Evolutionary conservation across 2,888 invertebrate species (phyloP), one percentile per base, ranked within the genome.

Genomic region (Calameuta idolon): DNA sequence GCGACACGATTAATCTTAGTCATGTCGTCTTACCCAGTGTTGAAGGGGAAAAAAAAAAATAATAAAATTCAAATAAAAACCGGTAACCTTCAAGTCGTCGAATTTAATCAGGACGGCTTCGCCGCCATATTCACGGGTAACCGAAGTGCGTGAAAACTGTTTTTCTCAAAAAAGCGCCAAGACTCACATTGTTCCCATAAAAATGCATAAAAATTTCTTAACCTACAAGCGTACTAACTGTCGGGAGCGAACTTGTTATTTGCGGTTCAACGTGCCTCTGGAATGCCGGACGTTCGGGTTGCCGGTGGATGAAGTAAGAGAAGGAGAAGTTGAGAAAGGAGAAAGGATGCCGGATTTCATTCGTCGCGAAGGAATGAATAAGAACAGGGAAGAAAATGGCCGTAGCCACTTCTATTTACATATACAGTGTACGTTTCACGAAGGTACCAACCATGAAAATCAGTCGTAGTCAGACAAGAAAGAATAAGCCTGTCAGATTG

Each of bases 241-340:
- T 55, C 55, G 15, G 23, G 23, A 55, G 23, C 23, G 23, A 23
- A 23, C 55, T 23, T 55, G 55, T 55, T 55, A 34, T 71, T 71
- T 15, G 83, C 83, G 86, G 89, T 89, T 90, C 88, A 90, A 89
- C 85, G 90, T 87, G 88, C 89, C 86, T 84, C 81, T 79, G 89
- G 89, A 90, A 90, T 90, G 88, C 85, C 82, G 85, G 83, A 83
- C 79, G 82, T 81, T 83, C 73, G 80, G 78, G 12, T 79, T 78
- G 79, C 80, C 79, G 82, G 82, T 83, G 83, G 83, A 84, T 85
- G 85, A 86, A 83, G 86, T 87, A 87, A 88, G 83, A 80, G 81
- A 74, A 71, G 71, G 71, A 15, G 12, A 71, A 31, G 71, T 71
- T 23, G 71, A 71, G 15, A 34, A 71, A 34, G 34, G 71, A 34